Conservation (phyloP, 2,113 vertebrate genomes). For the Gobio gobio region DNA sequence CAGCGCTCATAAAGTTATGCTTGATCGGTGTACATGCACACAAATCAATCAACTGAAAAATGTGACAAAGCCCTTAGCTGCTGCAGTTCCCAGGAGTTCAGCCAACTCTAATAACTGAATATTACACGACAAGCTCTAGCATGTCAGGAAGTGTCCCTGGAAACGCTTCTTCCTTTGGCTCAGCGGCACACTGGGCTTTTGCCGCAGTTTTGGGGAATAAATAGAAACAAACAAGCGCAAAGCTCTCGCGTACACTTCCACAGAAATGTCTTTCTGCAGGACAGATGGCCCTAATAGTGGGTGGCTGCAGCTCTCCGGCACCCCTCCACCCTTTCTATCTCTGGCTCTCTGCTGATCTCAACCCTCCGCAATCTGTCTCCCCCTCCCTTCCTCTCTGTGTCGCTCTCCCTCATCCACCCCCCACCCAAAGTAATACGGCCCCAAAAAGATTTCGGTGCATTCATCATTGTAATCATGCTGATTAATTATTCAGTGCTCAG, state of each 20-base stretch:
- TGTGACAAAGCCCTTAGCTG: slow-evolving; percentile 14
- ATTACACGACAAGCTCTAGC: slow-evolving; percentile 17
- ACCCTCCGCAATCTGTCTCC: slow-evolving; percentile 33
- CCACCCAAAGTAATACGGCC: background rate
- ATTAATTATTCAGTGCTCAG: slow-evolving; percentile 78
- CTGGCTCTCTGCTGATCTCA: slow-evolving; percentile 33
- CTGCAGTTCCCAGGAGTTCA: slow-evolving; percentile 2
- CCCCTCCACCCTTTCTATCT: slow-evolving; percentile 50
- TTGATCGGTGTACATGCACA: background rate
- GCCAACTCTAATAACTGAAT: slow-evolving; percentile 20
- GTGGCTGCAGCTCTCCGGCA: slow-evolving; percentile 62
- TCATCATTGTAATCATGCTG: slow-evolving; percentile 76
- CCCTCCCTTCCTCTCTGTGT: background rate
- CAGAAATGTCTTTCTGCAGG: slow-evolving; percentile 60
- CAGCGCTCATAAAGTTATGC: too few species aligned
- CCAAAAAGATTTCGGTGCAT: slow-evolving; percentile 68
- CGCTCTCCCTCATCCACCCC: background rate
- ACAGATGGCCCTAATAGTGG: slow-evolving; percentile 74
- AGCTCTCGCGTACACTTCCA: background rate
- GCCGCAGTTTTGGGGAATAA: slow-evolving; percentile 9
- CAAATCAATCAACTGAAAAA: slow-evolving; percentile 10
- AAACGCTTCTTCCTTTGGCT: slow-evolving; percentile 20
- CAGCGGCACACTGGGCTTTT: background rate
- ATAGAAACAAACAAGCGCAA: slow-evolving; percentile 28
- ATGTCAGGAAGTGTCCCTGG: slow-evolving; percentile 42